Conservation (phyloP, 2,113 vertebrate genomes). For the Mellivora capensis region DNA sequence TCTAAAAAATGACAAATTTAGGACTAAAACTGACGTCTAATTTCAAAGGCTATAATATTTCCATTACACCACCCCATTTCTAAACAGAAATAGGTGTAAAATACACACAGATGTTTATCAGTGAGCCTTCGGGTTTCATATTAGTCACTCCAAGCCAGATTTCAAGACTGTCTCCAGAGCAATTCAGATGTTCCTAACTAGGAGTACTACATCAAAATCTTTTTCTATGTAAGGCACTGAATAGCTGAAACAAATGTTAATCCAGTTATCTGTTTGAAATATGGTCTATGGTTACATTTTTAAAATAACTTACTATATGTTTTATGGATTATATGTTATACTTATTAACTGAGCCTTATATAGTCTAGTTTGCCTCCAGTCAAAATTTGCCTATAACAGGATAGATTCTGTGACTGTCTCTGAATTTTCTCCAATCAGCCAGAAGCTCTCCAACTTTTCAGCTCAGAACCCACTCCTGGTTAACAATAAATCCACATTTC, state of each 20-base stretch:
- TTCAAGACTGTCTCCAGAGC: neutral
- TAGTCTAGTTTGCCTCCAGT: neutral
- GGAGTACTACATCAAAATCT: neutral
- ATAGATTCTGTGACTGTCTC: neutral
- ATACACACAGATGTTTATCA: neutral
- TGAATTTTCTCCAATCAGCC: neutral
- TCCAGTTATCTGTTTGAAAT: neutral
- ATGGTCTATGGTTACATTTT: neutral
- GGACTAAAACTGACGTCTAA: neutral
- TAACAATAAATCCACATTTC: conserved; percentile 29
- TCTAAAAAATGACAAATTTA: neutral
- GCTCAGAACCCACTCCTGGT: neutral
- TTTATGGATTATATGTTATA: neutral
- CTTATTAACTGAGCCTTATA: neutral
- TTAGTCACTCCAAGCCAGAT: neutral
- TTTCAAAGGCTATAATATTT: conserved; percentile 1
- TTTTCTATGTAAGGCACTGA: neutral
- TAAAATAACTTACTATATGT: neutral
- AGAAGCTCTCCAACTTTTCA: conserved; percentile 30
- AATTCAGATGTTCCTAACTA: conserved; percentile 32
- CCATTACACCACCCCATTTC: neutral
- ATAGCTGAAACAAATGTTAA: conserved; percentile 27
- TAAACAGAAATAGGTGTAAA: neutral
- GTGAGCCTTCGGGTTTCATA: neutral
- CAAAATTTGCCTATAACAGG: neutral